Conservation (phyloP, 2,797 vertebrate species). For the Danio kyathit region DNA sequence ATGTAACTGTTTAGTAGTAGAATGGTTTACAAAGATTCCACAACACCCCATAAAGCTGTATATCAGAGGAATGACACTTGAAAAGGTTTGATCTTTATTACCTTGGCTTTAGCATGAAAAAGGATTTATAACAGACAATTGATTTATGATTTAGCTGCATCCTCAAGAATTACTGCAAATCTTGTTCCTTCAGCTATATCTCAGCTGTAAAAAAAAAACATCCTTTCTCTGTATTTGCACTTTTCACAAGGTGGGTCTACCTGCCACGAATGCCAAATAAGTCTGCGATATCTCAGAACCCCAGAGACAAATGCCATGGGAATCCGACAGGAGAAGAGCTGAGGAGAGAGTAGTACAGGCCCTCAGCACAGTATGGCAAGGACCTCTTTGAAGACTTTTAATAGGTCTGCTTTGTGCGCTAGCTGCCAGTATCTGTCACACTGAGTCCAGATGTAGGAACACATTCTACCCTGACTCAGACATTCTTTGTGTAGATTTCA, state of each 20-base stretch:
- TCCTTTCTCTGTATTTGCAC: background rate
- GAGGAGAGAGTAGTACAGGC: background rate
- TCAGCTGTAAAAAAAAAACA: background rate
- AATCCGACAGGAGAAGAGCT: conserved; percentile 6
- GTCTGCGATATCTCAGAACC: background rate
- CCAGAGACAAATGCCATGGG: background rate
- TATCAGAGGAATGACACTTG: background rate
- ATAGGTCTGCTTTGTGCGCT: conserved; percentile 25
- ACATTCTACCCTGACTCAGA: conserved; percentile 26
- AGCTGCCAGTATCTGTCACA: conserved; percentile 44
- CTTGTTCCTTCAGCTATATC: background rate
- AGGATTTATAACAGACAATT: background rate
- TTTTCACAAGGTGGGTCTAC: conserved; percentile 11
- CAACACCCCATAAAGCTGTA: background rate
- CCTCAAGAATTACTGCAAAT: conserved; percentile 4
- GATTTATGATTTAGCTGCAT: conserved; percentile 13
- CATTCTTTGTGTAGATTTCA: conserved; percentile 11
- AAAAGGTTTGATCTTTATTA: background rate
- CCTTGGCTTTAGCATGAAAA: background rate
- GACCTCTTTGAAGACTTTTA: conserved; percentile 40
- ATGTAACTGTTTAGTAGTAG: background rate
- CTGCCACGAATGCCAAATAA: conserved; percentile 15
- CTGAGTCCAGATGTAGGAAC: conserved; percentile 31
- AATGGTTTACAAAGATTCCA: background rate
- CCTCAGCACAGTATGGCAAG: conserved; percentile 1